phyloP scores from a whole-genome alignment of 37 sponge, comb jelly and placozoan species.

The Hormiphora californensis region DNA sequence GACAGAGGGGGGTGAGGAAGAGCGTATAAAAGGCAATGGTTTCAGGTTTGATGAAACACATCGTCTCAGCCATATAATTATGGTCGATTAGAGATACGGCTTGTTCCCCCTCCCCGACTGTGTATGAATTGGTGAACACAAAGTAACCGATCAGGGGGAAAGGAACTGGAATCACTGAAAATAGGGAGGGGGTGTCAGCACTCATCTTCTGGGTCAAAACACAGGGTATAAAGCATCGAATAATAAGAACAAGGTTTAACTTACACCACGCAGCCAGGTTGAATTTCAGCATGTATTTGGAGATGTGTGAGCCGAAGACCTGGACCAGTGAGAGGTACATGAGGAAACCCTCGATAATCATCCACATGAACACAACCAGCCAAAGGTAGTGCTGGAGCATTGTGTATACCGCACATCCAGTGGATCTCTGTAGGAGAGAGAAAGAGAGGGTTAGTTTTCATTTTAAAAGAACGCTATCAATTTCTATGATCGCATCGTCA shows the following conservation, averaged over 20 bases:
- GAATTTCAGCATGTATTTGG: constrained; percentile 52
- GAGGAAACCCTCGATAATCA: constrained; percentile 44
- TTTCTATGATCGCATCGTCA: too few relatives aligned
- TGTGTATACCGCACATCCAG: constrained; percentile 39
- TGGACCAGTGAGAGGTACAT: constrained; percentile 53
- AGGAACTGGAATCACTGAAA: constrained; percentile 16
- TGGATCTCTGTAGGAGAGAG: background rate
- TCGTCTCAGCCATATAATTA: constrained; percentile 25
- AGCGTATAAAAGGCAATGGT: constrained; percentile 31
- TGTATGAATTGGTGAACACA: constrained; percentile 4
- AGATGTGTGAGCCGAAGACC: constrained; percentile 54
- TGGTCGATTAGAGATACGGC: background rate
- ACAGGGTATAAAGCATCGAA: background rate
- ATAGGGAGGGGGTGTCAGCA: background rate
- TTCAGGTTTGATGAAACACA: constrained; percentile 33
- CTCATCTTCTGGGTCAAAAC: background rate
- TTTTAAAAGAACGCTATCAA: too few relatives aligned
- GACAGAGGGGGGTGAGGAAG: constrained; percentile 15
- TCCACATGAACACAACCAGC: constrained; percentile 50
- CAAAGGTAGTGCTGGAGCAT: constrained; percentile 52
- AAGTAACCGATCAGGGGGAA: constrained; percentile 39
- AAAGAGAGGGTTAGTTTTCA: too few relatives aligned
- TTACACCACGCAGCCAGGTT: constrained; percentile 52
- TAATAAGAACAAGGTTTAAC: background rate
- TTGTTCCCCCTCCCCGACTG: too few relatives aligned